Evolutionary conservation across 2,888 invertebrate species (phyloP).

Genomic region (Acanthoscelides obtectus): DNA sequence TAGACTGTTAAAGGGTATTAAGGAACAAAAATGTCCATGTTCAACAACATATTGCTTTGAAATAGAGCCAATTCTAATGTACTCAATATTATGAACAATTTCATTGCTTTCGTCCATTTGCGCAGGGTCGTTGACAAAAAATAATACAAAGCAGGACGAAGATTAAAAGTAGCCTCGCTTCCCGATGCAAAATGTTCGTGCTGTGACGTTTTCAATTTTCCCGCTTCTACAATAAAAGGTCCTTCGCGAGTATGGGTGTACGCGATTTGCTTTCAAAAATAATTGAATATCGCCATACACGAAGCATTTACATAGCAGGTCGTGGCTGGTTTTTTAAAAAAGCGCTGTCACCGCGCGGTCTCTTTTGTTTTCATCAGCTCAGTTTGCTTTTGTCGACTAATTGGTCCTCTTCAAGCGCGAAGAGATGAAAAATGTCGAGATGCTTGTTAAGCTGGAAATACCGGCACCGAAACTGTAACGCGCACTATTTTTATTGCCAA

Average conservation of each 20-base stretch:
- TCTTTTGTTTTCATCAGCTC: background rate
- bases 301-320: background rate
- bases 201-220: background rate
- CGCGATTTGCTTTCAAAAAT: constrained; percentile 7
- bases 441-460: background rate
- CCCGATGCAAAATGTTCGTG: background rate
- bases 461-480: too few species aligned
- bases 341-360: background rate
- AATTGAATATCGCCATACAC: constrained; percentile 4
- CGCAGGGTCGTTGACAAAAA: background rate
- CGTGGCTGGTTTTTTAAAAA: background rate
- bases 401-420: background rate
- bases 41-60: background rate
- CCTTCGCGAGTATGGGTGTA: background rate
- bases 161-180: background rate
- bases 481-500: too few species aligned
- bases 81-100: background rate
- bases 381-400: background rate
- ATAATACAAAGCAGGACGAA: background rate
- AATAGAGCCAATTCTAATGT: too few species aligned
- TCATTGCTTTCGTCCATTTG: background rate
- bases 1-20: too few species aligned
- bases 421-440: too few species aligned
- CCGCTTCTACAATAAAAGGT: background rate
- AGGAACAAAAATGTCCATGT: too few species aligned